phyloP scores from a whole-genome alignment of 2,797 vertebrate species.

The Tangara arthus region DNA sequence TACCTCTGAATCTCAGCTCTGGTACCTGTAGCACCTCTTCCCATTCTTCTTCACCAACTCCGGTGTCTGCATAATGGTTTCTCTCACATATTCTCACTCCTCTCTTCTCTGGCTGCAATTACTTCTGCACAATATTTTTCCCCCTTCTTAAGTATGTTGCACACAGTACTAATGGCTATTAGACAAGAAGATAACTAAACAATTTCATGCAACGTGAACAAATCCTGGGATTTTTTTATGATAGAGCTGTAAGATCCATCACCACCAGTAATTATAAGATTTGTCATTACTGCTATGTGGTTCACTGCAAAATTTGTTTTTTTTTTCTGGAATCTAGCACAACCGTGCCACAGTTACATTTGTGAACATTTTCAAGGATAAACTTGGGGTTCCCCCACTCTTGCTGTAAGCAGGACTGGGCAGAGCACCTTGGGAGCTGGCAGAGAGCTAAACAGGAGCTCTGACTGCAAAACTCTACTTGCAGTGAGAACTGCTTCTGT shows the following conservation, averaged over 20 bases:
- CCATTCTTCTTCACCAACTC: not conserved
- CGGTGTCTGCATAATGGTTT: not conserved
- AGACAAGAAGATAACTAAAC: not conserved
- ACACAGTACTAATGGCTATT: not conserved
- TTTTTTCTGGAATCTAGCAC: not conserved
- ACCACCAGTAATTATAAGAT: not conserved
- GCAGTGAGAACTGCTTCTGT: not conserved
- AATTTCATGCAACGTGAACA: not conserved
- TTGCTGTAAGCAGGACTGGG: not conserved
- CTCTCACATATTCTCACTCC: not conserved
- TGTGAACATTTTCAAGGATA: not conserved
- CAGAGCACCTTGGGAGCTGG: not conserved
- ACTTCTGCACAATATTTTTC: not conserved
- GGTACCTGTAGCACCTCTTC: not conserved
- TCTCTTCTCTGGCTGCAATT: not conserved
- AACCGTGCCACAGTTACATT: not conserved
- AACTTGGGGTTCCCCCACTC: not conserved
- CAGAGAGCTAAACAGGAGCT: not conserved
- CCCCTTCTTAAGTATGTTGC: not conserved
- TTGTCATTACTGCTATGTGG: not conserved
- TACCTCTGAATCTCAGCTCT: accelerated
- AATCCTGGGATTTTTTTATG: not conserved
- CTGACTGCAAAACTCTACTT: accelerated
- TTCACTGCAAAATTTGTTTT: not conserved
- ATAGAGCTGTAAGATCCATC: not conserved